Evolutionary conservation across 2,797 vertebrate species (phyloP).

Genomic region (Emydoidea blandingii): DNA sequence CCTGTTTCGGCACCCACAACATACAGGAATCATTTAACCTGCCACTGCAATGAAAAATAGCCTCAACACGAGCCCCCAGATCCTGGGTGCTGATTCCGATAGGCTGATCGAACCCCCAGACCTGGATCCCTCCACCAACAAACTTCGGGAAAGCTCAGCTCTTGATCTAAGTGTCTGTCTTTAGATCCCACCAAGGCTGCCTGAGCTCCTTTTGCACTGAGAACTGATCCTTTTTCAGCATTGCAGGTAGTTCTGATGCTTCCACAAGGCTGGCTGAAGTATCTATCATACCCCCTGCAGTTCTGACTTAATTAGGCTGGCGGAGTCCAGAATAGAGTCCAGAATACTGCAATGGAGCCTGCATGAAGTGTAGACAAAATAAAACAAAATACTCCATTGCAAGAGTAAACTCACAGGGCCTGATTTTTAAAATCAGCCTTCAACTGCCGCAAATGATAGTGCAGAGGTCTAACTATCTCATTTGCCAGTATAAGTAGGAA

Average conservation of each 20-base stretch:
- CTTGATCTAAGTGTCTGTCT: background rate
- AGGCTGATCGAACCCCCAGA: background rate
- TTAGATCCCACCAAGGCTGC: background rate
- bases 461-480: background rate
- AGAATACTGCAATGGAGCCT: background rate
- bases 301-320: constrained; percentile 18
- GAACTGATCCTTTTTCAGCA: background rate
- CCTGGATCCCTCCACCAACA: background rate
- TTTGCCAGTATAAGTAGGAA: background rate
- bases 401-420: background rate
- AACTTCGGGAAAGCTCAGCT: background rate
- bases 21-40: background rate
- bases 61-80: background rate
- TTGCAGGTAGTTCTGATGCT: background rate
- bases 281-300: background rate
- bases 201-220: background rate
- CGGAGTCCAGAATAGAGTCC: background rate
- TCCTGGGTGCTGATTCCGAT: background rate
- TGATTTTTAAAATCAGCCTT: background rate
- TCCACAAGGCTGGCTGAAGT: background rate
- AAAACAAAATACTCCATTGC: background rate
- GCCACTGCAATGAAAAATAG: background rate
- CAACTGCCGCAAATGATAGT: background rate
- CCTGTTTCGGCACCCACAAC: background rate
- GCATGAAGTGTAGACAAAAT: background rate